phyloP scores from a whole-genome alignment of 2,797 vertebrate species.

The Paguma larvata region DNA sequence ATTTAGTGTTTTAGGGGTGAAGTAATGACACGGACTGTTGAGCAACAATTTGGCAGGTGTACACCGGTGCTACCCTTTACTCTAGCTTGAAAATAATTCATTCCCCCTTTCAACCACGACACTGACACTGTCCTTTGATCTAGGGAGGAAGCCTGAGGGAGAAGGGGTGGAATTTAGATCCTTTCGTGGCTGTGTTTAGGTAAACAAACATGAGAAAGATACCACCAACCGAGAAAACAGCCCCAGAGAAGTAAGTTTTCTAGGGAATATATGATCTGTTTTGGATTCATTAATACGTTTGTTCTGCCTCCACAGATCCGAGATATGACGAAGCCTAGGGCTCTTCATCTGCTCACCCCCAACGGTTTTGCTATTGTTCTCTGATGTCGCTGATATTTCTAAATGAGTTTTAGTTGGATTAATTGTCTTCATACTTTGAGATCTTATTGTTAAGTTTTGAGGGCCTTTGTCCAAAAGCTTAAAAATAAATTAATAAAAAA shows the following conservation, averaged over 20 bases:
- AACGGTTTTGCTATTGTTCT: conserved; percentile 54
- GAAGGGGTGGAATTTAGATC: not conserved
- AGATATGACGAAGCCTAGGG: conserved; percentile 6
- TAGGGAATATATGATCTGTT: conserved; percentile 21
- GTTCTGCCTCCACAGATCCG: conserved; percentile 16
- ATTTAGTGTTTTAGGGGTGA: not conserved
- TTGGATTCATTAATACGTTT: conserved; percentile 54
- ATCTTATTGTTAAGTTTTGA: conserved; percentile 20
- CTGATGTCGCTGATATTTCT: conserved; percentile 28
- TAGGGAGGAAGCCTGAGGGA: conserved; percentile 38
- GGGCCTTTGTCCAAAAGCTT: not conserved
- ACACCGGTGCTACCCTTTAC: not conserved
- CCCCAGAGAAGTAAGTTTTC: conserved; percentile 30
- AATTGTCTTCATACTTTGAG: conserved; percentile 50
- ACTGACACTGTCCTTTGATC: conserved; percentile 57
- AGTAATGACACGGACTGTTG: not conserved
- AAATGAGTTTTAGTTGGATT: conserved; percentile 41
- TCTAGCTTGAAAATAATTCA: conserved; percentile 28
- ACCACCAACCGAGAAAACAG: conserved; percentile 45
- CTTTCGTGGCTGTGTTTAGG: not conserved
- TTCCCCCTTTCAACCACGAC: conserved; percentile 33
- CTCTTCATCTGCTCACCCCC: not conserved
- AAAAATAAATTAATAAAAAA: conserved; percentile 28
- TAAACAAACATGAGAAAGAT: conserved; percentile 35
- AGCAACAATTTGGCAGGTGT: not conserved